Evolutionary conservation across 2,113 vertebrate species (phyloP).

Genomic region (Alethe castanea): DNA sequence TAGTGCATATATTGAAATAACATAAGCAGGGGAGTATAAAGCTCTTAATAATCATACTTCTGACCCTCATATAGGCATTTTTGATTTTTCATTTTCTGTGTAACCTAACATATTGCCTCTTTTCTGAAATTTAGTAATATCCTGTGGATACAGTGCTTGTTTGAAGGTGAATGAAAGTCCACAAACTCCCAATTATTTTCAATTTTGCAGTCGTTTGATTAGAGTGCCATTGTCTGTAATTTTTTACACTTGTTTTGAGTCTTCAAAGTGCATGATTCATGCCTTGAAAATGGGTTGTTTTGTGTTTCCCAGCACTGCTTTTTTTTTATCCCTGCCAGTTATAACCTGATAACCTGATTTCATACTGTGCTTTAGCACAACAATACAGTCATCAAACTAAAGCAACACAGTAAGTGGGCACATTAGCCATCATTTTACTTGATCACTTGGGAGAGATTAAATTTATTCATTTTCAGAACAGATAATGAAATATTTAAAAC

Average conservation of each 20-base stretch:
- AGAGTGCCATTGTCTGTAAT: constrained; percentile 50
- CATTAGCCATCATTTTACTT: constrained; percentile 80
- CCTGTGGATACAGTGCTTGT: constrained; percentile 14
- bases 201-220: constrained; percentile 56
- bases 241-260: constrained; percentile 45
- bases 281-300: constrained; percentile 52
- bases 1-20: neutral
- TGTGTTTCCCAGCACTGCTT: constrained; percentile 54
- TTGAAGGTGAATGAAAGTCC: constrained; percentile 50
- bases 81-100: neutral
- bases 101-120: constrained; percentile 9
- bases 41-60: neutral
- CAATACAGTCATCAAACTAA: constrained; percentile 79
- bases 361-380: constrained; percentile 77
- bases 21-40: neutral
- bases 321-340: constrained; percentile 73
- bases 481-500: constrained; percentile 82
- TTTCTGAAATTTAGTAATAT: constrained; percentile 40
- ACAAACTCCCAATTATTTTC: constrained; percentile 58
- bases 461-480: constrained; percentile 79
- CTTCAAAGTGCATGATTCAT: constrained; percentile 55
- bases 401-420: constrained; percentile 76
- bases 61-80: neutral
- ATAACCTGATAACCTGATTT: constrained; percentile 78
- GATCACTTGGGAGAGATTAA: constrained; percentile 80